phyloP scores from a whole-genome alignment of 1,140 invertebrate species.

The Hirudo medicinalis region DNA sequence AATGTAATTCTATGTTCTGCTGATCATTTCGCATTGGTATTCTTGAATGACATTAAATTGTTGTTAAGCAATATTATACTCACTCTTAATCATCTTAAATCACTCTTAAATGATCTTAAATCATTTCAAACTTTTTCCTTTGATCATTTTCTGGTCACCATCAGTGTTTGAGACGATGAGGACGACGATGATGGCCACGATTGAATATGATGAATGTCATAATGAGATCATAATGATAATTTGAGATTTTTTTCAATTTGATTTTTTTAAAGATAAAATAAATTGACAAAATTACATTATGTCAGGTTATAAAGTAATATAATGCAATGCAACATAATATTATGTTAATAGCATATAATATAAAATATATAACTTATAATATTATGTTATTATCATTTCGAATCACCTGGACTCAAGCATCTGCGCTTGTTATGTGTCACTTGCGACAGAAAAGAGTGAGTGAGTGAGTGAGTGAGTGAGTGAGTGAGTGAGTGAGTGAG shows the following conservation, averaged over 20 bases:
- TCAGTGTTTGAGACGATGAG: background rate
- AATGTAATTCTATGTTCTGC: too few relatives aligned
- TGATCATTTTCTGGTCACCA: background rate
- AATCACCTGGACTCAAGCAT: background rate
- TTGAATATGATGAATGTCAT: background rate
- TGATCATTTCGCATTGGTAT: too few relatives aligned
- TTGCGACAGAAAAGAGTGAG: background rate
- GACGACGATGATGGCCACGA: background rate
- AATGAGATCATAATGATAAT: background rate
- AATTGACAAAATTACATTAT: background rate
- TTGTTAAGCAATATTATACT: too few relatives aligned
- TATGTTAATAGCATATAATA: background rate
- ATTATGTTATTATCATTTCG: background rate
- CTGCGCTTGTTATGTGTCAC: background rate
- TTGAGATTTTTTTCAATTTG: background rate
- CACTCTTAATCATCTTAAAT: too few relatives aligned
- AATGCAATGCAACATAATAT: background rate
- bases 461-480: background rate
- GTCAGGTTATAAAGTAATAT: background rate
- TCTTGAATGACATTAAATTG: too few relatives aligned
- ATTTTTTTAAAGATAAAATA: too few relatives aligned
- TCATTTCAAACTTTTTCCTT: too few relatives aligned
- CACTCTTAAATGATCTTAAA: too few relatives aligned
- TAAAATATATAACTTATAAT: background rate
- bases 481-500: conserved; percentile 15